Percentiles rank a stretch among this genome's conserved stretches.
Conservation (phyloP, 1,140 invertebrate species). For the Pygmarrhopalites habei region DNA sequence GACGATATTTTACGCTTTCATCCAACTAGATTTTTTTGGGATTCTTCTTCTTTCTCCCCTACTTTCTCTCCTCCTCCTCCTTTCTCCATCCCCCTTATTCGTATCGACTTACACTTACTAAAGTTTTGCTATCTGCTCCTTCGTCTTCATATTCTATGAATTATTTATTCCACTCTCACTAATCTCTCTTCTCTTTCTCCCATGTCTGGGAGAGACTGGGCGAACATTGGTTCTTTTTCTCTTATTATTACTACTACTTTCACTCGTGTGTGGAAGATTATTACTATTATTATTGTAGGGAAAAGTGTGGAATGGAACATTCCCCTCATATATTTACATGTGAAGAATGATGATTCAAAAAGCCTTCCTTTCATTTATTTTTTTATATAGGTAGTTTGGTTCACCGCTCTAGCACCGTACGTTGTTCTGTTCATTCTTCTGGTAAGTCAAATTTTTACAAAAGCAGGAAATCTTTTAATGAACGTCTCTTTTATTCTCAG, state of each 20-base stretch:
- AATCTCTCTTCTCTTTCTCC: neutral
- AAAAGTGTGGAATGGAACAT: too few relatives aligned
- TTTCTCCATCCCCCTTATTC: neutral
- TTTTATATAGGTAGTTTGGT: constrained; percentile 89
- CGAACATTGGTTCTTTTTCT: neutral
- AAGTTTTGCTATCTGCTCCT: constrained; percentile 6
- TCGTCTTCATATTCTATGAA: constrained; percentile 10
- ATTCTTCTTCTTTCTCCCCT: neutral
- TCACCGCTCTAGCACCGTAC: constrained; percentile 90
- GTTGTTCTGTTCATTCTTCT: constrained; percentile 84
- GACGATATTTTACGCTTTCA: neutral
- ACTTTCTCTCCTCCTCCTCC: neutral
- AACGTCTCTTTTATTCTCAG: too few relatives aligned
- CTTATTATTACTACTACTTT: too few relatives aligned
- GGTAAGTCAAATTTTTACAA: too few relatives aligned
- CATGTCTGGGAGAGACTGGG: neutral
- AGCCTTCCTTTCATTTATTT: too few relatives aligned
- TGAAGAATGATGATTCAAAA: too few relatives aligned
- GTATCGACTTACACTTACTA: neutral
- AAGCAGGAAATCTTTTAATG: too few relatives aligned
- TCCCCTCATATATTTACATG: too few relatives aligned
- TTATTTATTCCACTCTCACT: constrained; percentile 12
- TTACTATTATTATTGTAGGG: too few relatives aligned
- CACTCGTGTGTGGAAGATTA: neutral
- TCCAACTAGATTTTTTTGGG: neutral